These are phyloP conservation scores for Notodonta ziczac DNA, from an alignment of 2,888 invertebrate genomes.

Conservation along the genomic window DNA sequence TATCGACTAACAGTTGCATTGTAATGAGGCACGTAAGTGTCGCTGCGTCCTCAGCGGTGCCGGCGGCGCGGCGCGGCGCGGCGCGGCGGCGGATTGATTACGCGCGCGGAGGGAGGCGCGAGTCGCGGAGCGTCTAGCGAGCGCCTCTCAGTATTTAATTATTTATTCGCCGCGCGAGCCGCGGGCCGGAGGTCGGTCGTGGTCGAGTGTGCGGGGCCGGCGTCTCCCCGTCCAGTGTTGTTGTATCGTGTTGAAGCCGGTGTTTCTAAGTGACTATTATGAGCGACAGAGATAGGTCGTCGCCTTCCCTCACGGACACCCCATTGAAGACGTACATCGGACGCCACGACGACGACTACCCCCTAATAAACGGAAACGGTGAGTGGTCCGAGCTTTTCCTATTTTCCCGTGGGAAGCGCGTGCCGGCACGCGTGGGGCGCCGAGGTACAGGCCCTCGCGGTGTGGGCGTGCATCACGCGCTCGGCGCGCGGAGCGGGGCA, in stretches of 20 bases:
- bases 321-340: constrained; percentile 94
- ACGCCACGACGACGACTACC: constrained; percentile 92
- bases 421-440: constrained; percentile 1
- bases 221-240: constrained; percentile 70
- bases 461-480: constrained; percentile 44
- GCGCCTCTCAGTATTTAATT: constrained; percentile 50
- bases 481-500: constrained; percentile 42
- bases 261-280: constrained; percentile 87
- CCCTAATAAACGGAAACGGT: constrained; percentile 91
- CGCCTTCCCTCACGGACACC: constrained; percentile 94
- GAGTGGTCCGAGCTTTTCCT: constrained; percentile 54
- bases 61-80: constrained; percentile 19
- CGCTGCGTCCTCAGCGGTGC: neutral
- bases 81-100: constrained; percentile 43
- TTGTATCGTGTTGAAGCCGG: constrained; percentile 60
- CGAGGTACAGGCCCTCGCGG: constrained; percentile 12
- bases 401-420: constrained; percentile 11
- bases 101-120: constrained; percentile 22
- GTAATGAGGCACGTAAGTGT: neutral
- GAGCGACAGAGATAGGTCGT: constrained; percentile 96
- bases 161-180: constrained; percentile 82
- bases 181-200: constrained; percentile 83
- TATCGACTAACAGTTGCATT: neutral
- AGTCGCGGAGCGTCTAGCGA: constrained; percentile 35
- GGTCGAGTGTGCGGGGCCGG: constrained; percentile 77